Conservation (phyloP, 2,113 vertebrate genomes). For the Corythoichthys haematopterus region DNA sequence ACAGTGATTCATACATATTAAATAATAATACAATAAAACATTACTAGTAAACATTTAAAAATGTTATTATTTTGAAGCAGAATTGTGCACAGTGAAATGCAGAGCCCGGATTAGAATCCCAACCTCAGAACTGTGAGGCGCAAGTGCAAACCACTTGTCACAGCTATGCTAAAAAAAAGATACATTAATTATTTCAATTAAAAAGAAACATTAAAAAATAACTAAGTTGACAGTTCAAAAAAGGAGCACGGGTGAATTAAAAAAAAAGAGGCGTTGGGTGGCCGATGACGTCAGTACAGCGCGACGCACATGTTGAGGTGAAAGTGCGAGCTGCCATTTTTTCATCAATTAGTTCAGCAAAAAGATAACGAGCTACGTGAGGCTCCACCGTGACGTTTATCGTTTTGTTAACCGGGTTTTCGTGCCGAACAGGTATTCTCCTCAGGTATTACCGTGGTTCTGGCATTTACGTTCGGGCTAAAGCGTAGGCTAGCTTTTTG, state of each 20-base stretch:
- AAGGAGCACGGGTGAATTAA: not conserved
- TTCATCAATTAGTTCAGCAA: constrained; percentile 21
- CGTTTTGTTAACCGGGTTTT: not conserved
- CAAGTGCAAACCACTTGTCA: too few relatives aligned
- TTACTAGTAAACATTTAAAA: too few relatives aligned
- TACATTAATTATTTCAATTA: too few relatives aligned
- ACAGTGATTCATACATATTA: too few relatives aligned
- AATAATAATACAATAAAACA: too few relatives aligned
- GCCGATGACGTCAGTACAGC: constrained; percentile 28
- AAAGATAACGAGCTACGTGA: constrained; percentile 13
- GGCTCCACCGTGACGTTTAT: not conserved
- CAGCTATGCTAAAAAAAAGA: too few relatives aligned
- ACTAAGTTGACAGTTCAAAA: not conserved
- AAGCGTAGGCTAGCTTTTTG: not conserved
- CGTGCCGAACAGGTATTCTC: not conserved
- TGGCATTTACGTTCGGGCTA: not conserved
- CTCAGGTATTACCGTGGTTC: not conserved
- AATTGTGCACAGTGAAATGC: too few relatives aligned
- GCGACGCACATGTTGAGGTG: constrained; percentile 61
- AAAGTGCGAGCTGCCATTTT: constrained; percentile 68
- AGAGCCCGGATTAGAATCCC: too few relatives aligned
- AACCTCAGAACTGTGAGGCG: too few relatives aligned
- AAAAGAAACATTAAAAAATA: not conserved
- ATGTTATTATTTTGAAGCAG: too few relatives aligned
- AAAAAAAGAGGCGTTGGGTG: not conserved